These are phyloP conservation scores for Terebella lapidaria DNA, from an alignment of 2,888 invertebrate genomes.

Conservation along the genomic window DNA sequence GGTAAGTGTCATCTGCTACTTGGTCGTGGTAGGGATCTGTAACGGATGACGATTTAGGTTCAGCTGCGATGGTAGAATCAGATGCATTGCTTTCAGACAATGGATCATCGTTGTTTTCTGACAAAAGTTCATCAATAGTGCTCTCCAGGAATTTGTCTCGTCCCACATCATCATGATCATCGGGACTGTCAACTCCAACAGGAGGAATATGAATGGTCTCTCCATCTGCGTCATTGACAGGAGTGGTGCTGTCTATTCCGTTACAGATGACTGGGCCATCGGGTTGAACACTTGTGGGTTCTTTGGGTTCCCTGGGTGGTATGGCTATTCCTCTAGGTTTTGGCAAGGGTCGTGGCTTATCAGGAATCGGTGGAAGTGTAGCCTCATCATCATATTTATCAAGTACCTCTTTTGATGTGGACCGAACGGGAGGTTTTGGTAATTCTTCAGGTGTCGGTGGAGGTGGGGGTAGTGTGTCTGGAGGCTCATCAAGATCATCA, in stretches of 20 bases:
- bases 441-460: constrained; percentile 4
- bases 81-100: not conserved
- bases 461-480: constrained; percentile 5
- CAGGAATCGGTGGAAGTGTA: not conserved
- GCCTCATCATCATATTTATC: no score
- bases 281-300: not conserved
- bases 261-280: not conserved
- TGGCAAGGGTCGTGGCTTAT: constrained; percentile 2
- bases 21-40: not conserved
- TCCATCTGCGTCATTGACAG: no score
- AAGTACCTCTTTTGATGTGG: not conserved
- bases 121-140: not conserved
- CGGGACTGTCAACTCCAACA: not conserved
- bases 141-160: not conserved
- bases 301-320: not conserved
- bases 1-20: not conserved
- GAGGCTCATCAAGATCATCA: not conserved
- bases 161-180: not conserved
- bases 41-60: not conserved
- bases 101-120: not conserved
- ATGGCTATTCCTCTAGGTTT: not conserved
- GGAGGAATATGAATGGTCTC: no score
- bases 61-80: not conserved
- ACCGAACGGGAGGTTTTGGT: constrained; percentile 1
- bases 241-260: not conserved